Evolutionary conservation across 2,113 vertebrate genomes (phyloP).

Genomic region (Psilopsiagon aurifrons): DNA sequence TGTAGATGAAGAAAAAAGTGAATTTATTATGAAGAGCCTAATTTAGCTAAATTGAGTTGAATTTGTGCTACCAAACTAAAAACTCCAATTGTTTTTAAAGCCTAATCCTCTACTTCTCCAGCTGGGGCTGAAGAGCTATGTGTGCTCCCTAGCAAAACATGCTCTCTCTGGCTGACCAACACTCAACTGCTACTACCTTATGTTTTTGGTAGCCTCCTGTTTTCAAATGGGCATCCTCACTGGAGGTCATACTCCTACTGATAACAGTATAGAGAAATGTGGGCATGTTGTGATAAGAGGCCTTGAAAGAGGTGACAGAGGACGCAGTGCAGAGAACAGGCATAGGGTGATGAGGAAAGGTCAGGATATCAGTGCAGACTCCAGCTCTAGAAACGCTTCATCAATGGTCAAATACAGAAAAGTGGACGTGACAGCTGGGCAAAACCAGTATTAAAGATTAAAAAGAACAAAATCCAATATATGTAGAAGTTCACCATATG

Average conservation of each 20-base stretch:
- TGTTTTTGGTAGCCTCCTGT: neutral
- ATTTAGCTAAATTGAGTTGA: constrained; percentile 16
- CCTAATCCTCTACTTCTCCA: neutral
- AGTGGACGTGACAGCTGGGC: neutral
- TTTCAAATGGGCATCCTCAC: neutral
- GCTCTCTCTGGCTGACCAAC: neutral
- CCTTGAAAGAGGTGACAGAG: neutral
- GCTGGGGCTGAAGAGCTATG: neutral
- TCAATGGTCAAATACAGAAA: neutral
- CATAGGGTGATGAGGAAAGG: neutral
- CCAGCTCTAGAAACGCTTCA: neutral
- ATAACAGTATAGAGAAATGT: neutral
- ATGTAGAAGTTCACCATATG: neutral
- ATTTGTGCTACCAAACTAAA: neutral
- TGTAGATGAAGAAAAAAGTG: constrained; percentile 23
- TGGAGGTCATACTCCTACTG: neutral
- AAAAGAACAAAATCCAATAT: neutral
- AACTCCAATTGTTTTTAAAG: neutral
- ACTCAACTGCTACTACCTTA: neutral
- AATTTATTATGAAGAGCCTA: constrained; percentile 58
- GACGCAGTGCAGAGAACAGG: neutral
- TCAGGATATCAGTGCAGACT: neutral
- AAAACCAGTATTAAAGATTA: neutral
- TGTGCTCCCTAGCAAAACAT: neutral
- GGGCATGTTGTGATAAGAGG: neutral